Evolutionary conservation across 1,140 invertebrate species (phyloP).

Genomic region (Drosophila funebris): DNA sequence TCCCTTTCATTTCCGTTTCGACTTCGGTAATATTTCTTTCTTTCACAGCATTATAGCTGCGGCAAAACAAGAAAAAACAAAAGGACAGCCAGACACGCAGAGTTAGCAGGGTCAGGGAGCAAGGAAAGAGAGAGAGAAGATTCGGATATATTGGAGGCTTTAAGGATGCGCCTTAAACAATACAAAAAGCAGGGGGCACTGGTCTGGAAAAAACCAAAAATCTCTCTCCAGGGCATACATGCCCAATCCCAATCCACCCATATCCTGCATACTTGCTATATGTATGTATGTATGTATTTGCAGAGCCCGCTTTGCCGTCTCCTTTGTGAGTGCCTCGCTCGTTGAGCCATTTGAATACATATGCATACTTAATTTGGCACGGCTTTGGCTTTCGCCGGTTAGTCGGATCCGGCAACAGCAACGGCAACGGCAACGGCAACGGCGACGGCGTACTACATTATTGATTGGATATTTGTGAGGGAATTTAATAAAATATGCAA

Average conservation of each 20-base stretch:
- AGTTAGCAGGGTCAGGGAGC: neutral
- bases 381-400: conserved; percentile 51
- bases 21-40: conserved; percentile 42
- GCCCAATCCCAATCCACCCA: neutral
- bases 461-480: conserved; percentile 79
- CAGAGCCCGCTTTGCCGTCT: conserved; percentile 10
- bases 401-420: conserved; percentile 41
- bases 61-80: conserved; percentile 42
- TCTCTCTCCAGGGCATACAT: conserved; percentile 67
- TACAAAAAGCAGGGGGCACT: conserved; percentile 40
- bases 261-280: conserved; percentile 15
- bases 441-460: conserved; percentile 70
- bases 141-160: conserved; percentile 35
- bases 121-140: neutral
- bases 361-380: conserved; percentile 80
- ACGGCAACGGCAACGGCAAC: conserved; percentile 55
- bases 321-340: neutral
- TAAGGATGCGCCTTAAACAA: conserved; percentile 72
- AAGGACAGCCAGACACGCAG: conserved; percentile 45
- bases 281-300: conserved; percentile 52
- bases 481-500: conserved; percentile 82
- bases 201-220: conserved; percentile 71
- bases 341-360: conserved; percentile 77
- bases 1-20: conserved; percentile 26
- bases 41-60: conserved; percentile 41